These are phyloP conservation scores for Byasa hedistus DNA, from an alignment of 2,888 invertebrate species.

Conservation along the genomic window DNA sequence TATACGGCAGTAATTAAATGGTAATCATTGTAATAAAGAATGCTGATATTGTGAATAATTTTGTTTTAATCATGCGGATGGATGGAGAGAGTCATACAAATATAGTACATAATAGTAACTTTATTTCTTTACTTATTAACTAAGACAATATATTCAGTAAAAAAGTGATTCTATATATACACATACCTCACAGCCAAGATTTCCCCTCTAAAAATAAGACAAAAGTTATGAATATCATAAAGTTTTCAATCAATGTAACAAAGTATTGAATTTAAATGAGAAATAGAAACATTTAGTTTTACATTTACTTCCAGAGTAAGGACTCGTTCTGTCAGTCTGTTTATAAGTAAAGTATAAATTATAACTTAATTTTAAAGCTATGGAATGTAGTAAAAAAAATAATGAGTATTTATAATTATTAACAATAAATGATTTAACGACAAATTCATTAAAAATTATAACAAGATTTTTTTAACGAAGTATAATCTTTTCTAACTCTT, in stretches of 20 bases:
- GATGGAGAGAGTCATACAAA: conserved; percentile 29
- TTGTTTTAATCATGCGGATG: conserved; percentile 27
- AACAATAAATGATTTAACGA: conserved; percentile 19
- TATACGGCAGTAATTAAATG: conserved; percentile 30
- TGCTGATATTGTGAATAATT: conserved; percentile 38
- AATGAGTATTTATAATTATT: conserved; percentile 23
- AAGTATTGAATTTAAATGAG: not conserved
- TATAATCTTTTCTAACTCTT: conserved; percentile 7
- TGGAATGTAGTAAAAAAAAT: conserved; percentile 35
- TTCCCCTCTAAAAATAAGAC: conserved; percentile 1
- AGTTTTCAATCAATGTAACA: not conserved
- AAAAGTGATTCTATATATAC: conserved; percentile 46
- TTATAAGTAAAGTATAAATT: conserved; percentile 35
- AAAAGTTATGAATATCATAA: conserved; percentile 4
- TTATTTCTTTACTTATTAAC: conserved; percentile 41
- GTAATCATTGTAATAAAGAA: conserved; percentile 53
- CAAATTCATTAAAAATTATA: conserved; percentile 13
- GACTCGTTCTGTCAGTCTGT: conserved; percentile 31
- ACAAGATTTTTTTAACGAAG: conserved; percentile 11
- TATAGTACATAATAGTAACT: conserved; percentile 45
- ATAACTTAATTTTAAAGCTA: conserved; percentile 42
- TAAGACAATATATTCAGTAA: conserved; percentile 44
- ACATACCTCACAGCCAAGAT: conserved; percentile 64
- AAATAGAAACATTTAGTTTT: conserved; percentile 12
- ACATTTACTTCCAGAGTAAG: conserved; percentile 11